Percentiles rank a stretch among this genome's conserved stretches.
Evolutionary conservation across 1,140 invertebrate species (phyloP).

Genomic region (Macrostomum lignano): DNA sequence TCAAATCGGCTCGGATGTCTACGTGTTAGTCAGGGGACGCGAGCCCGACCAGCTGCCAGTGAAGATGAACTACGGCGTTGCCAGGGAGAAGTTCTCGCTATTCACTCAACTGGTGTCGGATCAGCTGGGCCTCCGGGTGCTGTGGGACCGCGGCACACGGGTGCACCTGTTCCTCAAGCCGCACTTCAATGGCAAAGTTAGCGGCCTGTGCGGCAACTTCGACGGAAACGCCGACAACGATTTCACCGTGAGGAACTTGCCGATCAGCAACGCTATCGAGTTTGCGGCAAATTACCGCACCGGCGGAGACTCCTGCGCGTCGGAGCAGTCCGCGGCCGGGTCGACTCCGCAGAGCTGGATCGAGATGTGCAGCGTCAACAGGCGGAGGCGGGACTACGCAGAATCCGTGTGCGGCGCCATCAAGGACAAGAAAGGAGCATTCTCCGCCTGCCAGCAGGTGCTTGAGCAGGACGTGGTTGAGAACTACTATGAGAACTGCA

Average conservation of each 20-base stretch:
- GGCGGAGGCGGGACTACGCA: not conserved
- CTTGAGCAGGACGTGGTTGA: conserved; percentile 2
- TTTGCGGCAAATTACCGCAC: no score
- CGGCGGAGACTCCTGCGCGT: no score
- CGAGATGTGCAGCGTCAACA: no score
- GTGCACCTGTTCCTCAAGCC: conserved; percentile 50
- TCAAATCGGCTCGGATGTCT: not conserved
- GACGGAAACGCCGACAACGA: conserved; percentile 22
- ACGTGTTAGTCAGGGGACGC: not conserved
- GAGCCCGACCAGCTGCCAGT: not conserved
- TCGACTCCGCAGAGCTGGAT: no score
- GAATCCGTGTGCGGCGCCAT: not conserved
- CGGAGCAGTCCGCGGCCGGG: no score
- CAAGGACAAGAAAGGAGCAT: conserved; percentile 1
- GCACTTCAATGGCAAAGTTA: conserved; percentile 34
- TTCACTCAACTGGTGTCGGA: conserved; percentile 1
- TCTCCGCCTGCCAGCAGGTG: not conserved
- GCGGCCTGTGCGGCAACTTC: conserved; percentile 58
- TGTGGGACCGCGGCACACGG: conserved; percentile 28
- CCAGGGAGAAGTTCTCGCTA: not conserved
- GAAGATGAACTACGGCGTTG: not conserved
- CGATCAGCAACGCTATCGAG: conserved; percentile 4
- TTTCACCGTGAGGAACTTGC: not conserved
- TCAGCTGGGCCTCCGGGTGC: not conserved
- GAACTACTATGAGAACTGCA: conserved; percentile 1